phyloP scores from a whole-genome alignment of 2,113 vertebrate species.

The Muntiacus muntjak region DNA sequence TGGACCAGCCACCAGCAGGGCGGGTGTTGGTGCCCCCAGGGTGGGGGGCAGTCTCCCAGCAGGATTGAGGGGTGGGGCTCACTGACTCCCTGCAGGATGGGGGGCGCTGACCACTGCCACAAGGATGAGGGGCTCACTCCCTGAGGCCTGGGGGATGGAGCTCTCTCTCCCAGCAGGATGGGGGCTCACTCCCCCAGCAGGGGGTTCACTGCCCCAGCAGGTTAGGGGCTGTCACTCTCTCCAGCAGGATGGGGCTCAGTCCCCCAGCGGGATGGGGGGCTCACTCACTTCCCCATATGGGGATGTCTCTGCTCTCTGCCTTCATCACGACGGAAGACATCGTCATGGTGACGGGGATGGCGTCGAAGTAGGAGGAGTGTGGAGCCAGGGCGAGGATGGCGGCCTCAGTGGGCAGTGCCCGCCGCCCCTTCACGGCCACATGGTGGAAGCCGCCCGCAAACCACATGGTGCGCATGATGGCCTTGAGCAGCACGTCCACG shows the following conservation, averaged over 20 bases:
- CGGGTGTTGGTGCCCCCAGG: background rate
- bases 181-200: no score
- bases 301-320: conserved; percentile 93
- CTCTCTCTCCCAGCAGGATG: accelerated
- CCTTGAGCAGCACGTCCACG: conserved; percentile 86
- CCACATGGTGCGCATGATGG: conserved; percentile 96
- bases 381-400: conserved; percentile 93
- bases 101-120: background rate
- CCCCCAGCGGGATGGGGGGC: background rate
- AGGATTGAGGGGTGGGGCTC: background rate
- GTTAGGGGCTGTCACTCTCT: no score
- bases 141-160: no score
- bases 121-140: background rate
- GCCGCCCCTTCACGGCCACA: conserved; percentile 91
- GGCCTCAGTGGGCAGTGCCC: conserved; percentile 85
- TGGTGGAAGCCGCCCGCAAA: conserved; percentile 95
- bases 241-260: no score
- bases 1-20: accelerated
- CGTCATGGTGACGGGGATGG: conserved; percentile 96
- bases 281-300: conserved; percentile 97
- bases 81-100: background rate
- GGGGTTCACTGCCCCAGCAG: no score
- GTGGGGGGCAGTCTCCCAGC: background rate
- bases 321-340: conserved; percentile 96
- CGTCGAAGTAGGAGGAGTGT: conserved; percentile 96